phyloP scores from a whole-genome alignment of 2,797 vertebrate genomes.

The Poliocrania exsul region DNA sequence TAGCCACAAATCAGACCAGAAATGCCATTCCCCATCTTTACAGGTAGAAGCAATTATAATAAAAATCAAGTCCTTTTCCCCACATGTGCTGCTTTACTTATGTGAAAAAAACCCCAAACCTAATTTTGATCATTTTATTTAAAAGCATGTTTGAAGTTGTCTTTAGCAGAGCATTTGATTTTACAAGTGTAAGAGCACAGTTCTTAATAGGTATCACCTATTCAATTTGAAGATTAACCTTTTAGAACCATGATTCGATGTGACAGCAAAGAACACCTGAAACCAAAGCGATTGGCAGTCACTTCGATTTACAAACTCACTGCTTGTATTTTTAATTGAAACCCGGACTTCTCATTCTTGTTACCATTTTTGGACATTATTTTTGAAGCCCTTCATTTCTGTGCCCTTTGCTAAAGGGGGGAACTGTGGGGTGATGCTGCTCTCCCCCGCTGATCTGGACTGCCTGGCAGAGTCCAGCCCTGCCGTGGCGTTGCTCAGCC shows the following conservation, averaged over 20 bases:
- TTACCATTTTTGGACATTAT: fast-evolving
- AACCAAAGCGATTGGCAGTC: neutral
- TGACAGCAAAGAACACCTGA: neutral
- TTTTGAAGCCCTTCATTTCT: fast-evolving
- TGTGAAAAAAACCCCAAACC: neutral
- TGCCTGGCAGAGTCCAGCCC: neutral
- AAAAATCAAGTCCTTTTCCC: neutral
- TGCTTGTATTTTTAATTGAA: neutral
- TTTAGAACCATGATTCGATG: fast-evolving
- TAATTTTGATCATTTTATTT: neutral
- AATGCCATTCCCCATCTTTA: neutral
- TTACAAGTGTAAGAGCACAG: neutral
- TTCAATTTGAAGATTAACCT: neutral
- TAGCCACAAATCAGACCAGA: neutral
- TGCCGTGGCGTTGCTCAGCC: fast-evolving
- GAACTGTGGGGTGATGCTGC: fast-evolving
- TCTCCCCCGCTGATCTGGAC: fast-evolving
- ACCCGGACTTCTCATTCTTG: neutral
- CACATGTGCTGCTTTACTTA: fast-evolving
- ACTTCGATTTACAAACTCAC: neutral
- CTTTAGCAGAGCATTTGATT: neutral
- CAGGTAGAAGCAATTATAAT: neutral
- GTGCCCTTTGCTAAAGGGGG: neutral
- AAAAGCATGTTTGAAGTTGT: neutral
- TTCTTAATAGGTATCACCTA: neutral